Evolutionary conservation across 2,797 vertebrate species (phyloP).

Genomic region (Delichon dasypus): DNA sequence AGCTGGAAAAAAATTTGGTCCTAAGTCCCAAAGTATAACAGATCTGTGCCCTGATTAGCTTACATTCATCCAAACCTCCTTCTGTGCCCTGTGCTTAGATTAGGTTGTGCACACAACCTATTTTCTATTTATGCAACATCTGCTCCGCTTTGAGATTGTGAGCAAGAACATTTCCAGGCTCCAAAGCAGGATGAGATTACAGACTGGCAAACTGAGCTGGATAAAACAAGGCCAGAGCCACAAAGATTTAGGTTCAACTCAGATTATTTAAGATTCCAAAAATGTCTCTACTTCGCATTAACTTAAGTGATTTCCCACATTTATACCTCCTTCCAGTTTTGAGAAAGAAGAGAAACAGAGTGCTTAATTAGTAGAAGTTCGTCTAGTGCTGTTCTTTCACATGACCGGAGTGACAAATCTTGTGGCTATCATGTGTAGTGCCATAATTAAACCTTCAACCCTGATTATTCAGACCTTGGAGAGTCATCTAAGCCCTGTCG

Average conservation of each 20-base stretch:
- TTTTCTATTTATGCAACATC: constrained; percentile 68
- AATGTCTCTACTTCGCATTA: background rate
- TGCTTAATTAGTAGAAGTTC: constrained; percentile 38
- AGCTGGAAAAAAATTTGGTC: background rate
- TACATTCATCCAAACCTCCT: constrained; percentile 40
- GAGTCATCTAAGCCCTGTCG: background rate
- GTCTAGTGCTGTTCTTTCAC: constrained; percentile 28
- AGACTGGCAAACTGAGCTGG: constrained; percentile 18
- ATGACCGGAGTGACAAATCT: constrained; percentile 41
- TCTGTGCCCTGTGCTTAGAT: constrained; percentile 42
- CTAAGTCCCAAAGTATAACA: background rate
- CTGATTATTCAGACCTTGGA: constrained; percentile 29
- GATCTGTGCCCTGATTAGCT: constrained; percentile 34
- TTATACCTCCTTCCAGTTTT: constrained; percentile 17
- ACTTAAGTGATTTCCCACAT: background rate
- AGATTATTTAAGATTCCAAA: constrained; percentile 51
- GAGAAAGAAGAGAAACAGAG: constrained; percentile 31
- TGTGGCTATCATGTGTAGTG: constrained; percentile 38
- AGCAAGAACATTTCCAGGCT: constrained; percentile 60
- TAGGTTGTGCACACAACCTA: constrained; percentile 58
- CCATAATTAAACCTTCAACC: constrained; percentile 44
- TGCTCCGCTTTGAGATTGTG: constrained; percentile 50
- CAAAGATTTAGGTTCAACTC: constrained; percentile 28
- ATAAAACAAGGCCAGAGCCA: constrained; percentile 44
- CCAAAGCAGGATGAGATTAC: constrained; percentile 64